Evolutionary conservation across 2,797 vertebrate genomes (phyloP).

Genomic region (Characodon lateralis): DNA sequence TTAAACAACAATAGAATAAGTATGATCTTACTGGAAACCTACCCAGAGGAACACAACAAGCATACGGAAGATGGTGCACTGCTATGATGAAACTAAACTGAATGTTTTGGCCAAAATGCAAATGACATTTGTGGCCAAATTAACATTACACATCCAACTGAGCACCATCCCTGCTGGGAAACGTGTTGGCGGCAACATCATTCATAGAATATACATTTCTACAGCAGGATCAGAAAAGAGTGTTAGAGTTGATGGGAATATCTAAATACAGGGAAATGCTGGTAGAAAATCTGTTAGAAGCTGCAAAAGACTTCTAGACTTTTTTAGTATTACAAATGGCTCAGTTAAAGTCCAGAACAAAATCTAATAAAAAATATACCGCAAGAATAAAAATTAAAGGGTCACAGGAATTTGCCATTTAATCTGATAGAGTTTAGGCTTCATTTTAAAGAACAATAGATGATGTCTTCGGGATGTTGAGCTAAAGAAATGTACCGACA

Average conservation of each 20-base stretch:
- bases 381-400: neutral
- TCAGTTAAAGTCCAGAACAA: neutral
- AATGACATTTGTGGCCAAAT: no score
- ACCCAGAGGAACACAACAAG: no score
- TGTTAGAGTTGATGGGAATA: neutral
- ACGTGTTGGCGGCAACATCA: no score
- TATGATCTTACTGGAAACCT: no score
- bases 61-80: no score
- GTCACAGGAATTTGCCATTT: neutral
- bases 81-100: no score
- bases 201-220: no score
- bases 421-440: neutral
- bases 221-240: no score
- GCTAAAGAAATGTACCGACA: neutral
- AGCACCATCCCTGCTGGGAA: no score
- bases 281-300: neutral
- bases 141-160: no score
- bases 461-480: neutral
- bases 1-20: no score
- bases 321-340: neutral
- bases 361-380: neutral
- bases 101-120: no score
- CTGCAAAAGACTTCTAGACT: neutral
- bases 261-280: neutral
- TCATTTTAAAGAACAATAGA: neutral